phyloP scores from a whole-genome alignment of 2,888 invertebrate species.

The Cybosia mesomella region DNA sequence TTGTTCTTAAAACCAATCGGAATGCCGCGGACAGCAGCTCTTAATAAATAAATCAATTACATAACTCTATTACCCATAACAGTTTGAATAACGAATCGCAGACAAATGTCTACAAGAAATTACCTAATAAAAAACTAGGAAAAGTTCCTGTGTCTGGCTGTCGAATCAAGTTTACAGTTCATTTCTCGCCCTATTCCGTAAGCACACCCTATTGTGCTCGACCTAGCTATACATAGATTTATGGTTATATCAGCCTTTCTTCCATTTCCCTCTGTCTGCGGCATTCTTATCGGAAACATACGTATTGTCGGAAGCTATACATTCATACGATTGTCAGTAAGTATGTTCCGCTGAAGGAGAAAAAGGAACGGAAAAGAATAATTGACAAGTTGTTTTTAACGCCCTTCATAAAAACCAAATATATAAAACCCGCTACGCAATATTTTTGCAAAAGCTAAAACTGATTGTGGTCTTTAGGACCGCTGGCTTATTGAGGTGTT shows the following conservation, averaged over 20 bases:
- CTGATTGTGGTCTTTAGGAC: no score
- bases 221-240: slow-evolving; percentile 14
- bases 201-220: slow-evolving; percentile 7
- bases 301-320: slow-evolving; percentile 23
- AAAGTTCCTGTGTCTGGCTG: slow-evolving; percentile 16
- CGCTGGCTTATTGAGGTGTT: no score
- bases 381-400: no score
- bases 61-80: no score
- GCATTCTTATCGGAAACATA: slow-evolving; percentile 22
- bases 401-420: not conserved
- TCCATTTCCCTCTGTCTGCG: slow-evolving; percentile 20
- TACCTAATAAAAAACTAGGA: not conserved
- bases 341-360: slow-evolving; percentile 1
- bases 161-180: slow-evolving; percentile 8
- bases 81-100: not conserved
- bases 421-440: not conserved
- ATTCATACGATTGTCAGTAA: slow-evolving; percentile 13
- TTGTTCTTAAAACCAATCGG: no score
- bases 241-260: slow-evolving; percentile 12
- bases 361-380: not conserved
- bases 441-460: no score
- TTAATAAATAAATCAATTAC: no score
- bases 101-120: not conserved
- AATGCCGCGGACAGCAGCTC: no score
- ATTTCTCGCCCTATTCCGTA: slow-evolving; percentile 5